phyloP scores from a whole-genome alignment of 1,140 invertebrate species.

The Lepidostoma basale region DNA sequence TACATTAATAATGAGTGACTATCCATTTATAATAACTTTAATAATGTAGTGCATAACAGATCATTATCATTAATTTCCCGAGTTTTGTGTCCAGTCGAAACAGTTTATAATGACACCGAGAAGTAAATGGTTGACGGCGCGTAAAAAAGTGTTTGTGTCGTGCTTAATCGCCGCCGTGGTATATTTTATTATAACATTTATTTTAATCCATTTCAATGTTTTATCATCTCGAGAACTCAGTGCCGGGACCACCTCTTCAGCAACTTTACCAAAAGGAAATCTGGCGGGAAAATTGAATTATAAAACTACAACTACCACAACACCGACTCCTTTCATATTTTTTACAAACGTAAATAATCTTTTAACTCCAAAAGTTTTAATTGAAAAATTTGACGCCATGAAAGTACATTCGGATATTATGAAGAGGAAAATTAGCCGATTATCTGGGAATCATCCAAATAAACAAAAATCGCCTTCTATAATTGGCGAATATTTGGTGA shows the following conservation, averaged over 20 bases:
- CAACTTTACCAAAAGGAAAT: background rate
- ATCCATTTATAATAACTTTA: too few relatives aligned
- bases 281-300: background rate
- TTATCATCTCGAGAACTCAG: conserved; percentile 5
- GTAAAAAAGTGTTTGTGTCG: conserved; percentile 23
- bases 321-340: conserved; percentile 31
- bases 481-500: background rate
- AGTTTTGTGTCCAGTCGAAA: background rate
- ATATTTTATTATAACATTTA: conserved; percentile 19
- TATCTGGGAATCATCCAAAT: conserved; percentile 14
- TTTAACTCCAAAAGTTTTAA: conserved; percentile 16
- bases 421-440: conserved; percentile 34
- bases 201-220: conserved; percentile 10
- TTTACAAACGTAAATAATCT: conserved; percentile 32
- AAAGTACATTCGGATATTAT: conserved; percentile 41
- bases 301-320: conserved; percentile 38
- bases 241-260: conserved; percentile 1
- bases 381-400: conserved; percentile 44
- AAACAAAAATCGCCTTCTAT: background rate
- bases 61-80: background rate
- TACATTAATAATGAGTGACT: too few relatives aligned
- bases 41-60: too few relatives aligned
- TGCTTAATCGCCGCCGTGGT: conserved; percentile 21
- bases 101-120: conserved; percentile 1
- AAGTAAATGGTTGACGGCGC: conserved; percentile 3